phyloP scores from a whole-genome alignment of 2,113 vertebrate genomes.

The Mustelus asterias region DNA sequence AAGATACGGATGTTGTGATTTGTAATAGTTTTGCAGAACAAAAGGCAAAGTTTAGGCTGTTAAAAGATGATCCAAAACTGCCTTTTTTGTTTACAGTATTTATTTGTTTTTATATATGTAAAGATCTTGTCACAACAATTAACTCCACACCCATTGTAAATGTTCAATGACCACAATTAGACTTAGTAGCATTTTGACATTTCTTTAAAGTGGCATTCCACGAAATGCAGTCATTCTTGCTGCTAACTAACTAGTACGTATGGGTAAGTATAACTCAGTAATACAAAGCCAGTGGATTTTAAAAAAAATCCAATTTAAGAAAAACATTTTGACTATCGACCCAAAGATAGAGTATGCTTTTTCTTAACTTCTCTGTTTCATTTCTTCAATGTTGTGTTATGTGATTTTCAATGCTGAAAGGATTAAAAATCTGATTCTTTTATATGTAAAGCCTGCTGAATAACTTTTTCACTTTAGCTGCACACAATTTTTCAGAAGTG shows the following conservation, averaged over 20 bases:
- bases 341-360: conserved; percentile 10
- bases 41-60: conserved; percentile 18
- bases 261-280: background rate
- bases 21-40: background rate
- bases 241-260: background rate
- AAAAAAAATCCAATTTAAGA: background rate
- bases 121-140: background rate
- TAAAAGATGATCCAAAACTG: background rate
- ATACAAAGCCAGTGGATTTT: background rate
- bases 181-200: background rate
- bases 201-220: conserved; percentile 31
- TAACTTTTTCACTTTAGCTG: background rate
- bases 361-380: conserved; percentile 11
- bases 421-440: conserved; percentile 12
- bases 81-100: conserved; percentile 38
- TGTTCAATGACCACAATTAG: background rate
- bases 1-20: background rate
- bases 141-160: background rate
- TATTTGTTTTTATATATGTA: conserved; percentile 33
- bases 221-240: conserved; percentile 6
- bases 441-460: background rate
- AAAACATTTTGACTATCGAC: background rate
- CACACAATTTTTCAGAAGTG: background rate
- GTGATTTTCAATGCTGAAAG: background rate
- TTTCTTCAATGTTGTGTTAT: background rate